phyloP scores from a whole-genome alignment of 1,140 invertebrate genomes.

The Sipha flava region DNA sequence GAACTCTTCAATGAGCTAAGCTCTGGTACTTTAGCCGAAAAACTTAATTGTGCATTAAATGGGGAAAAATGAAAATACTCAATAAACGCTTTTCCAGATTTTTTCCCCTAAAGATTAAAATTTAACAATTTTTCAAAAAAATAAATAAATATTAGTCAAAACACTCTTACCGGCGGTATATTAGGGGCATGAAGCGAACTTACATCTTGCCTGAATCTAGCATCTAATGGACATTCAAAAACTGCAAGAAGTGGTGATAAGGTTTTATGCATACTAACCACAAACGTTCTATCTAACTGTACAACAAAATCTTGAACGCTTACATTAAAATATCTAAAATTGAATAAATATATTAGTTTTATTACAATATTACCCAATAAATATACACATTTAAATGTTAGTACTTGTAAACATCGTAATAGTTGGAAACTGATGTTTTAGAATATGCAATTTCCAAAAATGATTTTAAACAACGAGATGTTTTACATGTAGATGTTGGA shows the following conservation, averaged over 20 bases:
- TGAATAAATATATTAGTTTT: not conserved
- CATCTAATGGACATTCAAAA: conserved; percentile 11
- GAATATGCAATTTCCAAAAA: conserved; percentile 60
- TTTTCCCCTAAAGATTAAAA: conserved; percentile 10
- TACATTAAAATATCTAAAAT: conserved; percentile 9
- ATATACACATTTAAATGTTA: too few relatives aligned
- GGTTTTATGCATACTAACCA: conserved; percentile 15
- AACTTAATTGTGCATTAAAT: conserved; percentile 9
- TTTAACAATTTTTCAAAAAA: not conserved
- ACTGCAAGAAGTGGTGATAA: not conserved
- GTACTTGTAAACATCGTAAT: conserved; percentile 55
- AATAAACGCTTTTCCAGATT: not conserved
- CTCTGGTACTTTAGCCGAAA: conserved; percentile 9
- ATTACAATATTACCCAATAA: too few relatives aligned
- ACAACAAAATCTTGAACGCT: not conserved
- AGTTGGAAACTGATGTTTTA: conserved; percentile 49
- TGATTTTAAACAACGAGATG: conserved; percentile 51
- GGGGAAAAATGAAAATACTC: conserved; percentile 12
- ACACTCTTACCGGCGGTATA: not conserved
- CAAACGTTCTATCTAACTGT: not conserved
- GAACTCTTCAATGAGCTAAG: not conserved
- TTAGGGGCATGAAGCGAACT: conserved; percentile 19
- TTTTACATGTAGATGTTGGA: conserved; percentile 44
- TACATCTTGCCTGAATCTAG: conserved; percentile 19
- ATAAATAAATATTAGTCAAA: not conserved